phyloP scores from a whole-genome alignment of 2,113 vertebrate species.

The Prochilodus magdalenae region DNA sequence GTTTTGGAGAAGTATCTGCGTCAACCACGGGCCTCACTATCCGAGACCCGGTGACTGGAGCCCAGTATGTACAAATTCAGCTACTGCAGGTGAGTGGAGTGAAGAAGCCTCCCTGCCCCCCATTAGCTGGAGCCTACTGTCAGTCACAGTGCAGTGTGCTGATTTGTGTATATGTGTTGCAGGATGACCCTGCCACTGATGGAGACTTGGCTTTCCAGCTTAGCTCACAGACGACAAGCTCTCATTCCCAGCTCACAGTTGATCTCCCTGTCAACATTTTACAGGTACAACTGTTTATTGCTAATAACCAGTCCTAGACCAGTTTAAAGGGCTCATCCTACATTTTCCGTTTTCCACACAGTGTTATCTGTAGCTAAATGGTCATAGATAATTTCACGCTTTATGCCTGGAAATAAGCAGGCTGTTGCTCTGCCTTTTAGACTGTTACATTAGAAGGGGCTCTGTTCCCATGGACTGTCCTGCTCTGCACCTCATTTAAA shows the following conservation, averaged over 20 bases:
- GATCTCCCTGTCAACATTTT: constrained; percentile 92
- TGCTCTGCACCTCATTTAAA: too few relatives aligned
- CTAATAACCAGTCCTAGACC: too few relatives aligned
- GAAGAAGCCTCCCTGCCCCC: not conserved
- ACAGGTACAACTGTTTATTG: constrained; percentile 76
- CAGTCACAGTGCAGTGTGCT: not conserved
- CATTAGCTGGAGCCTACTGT: not conserved
- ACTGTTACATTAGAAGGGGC: too few relatives aligned
- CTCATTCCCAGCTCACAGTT: constrained; percentile 87
- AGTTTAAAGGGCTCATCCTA: too few relatives aligned
- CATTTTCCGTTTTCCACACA: too few relatives aligned
- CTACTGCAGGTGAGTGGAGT: constrained; percentile 86
- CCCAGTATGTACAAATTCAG: constrained; percentile 91
- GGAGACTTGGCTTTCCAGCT: constrained; percentile 87
- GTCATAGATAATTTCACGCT: too few relatives aligned
- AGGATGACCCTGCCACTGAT: constrained; percentile 89
- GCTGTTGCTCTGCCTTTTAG: too few relatives aligned
- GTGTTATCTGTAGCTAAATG: too few relatives aligned
- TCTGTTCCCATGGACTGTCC: too few relatives aligned
- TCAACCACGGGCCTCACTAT: constrained; percentile 79
- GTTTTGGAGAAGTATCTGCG: constrained; percentile 74
- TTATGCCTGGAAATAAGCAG: too few relatives aligned
- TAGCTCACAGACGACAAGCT: constrained; percentile 85
- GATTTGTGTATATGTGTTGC: constrained; percentile 36
- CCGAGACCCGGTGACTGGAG: constrained; percentile 81